These are phyloP conservation scores for Oscheius sp. DNA, from an alignment of 2,888 invertebrate genomes.

Conservation along the genomic window DNA sequence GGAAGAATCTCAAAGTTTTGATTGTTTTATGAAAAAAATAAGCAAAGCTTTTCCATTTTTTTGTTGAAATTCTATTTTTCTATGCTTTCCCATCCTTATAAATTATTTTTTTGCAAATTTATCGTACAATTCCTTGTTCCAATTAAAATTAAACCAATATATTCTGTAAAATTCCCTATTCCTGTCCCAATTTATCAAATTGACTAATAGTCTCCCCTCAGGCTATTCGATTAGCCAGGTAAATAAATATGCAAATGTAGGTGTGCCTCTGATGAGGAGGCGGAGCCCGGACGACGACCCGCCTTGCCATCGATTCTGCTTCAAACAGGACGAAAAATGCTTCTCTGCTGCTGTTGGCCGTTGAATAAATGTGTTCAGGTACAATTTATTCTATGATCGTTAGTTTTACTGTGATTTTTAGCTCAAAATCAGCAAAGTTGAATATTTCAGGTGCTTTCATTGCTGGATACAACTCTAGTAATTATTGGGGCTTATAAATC, in stretches of 20 bases:
- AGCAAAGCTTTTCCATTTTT: too few species aligned
- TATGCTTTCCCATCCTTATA: too few species aligned
- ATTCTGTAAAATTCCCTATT: background rate
- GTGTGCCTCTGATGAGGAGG: slow-evolving; percentile 29
- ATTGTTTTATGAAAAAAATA: too few species aligned
- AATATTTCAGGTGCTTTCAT: slow-evolving; percentile 47
- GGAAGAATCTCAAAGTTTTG: too few species aligned
- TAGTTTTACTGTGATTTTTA: background rate
- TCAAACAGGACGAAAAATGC: slow-evolving; percentile 24
- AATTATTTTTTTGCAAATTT: too few species aligned
- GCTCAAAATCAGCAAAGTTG: background rate
- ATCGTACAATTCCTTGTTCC: too few species aligned
- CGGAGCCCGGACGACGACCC: background rate
- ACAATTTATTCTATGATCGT: background rate
- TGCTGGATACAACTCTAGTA: slow-evolving; percentile 55
- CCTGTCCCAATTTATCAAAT: background rate
- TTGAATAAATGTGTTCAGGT: slow-evolving; percentile 66
- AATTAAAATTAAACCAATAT: too few species aligned
- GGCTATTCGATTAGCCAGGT: background rate
- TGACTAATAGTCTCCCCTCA: background rate
- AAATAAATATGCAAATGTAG: slow-evolving; percentile 31
- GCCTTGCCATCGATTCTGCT: slow-evolving; percentile 24
- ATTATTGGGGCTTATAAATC: slow-evolving; percentile 50
- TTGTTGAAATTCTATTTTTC: too few species aligned
- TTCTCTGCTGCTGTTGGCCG: slow-evolving; percentile 69